These are phyloP conservation scores for Catharus minimus DNA, from an alignment of 2,113 vertebrate genomes.

Conservation along the genomic window DNA sequence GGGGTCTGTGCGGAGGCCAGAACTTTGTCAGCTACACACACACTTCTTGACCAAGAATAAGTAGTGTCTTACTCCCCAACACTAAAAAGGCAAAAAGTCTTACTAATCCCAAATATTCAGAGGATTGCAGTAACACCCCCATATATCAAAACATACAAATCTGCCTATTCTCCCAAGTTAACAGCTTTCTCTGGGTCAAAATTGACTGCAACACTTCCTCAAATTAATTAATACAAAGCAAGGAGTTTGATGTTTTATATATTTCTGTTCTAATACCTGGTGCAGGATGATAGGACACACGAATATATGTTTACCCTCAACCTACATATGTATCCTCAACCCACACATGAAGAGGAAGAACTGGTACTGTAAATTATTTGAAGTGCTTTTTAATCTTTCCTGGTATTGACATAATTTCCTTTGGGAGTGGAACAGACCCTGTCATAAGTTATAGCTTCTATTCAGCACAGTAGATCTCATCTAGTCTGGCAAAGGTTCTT, in stretches of 20 bases:
- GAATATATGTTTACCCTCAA: background rate
- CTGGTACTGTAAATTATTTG: background rate
- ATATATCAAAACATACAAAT: background rate
- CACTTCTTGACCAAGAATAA: background rate
- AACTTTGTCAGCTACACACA: background rate
- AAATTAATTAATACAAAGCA: background rate
- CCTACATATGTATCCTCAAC: background rate
- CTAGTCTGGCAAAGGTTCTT: constrained; percentile 54
- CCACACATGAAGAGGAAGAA: background rate
- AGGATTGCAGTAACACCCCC: background rate
- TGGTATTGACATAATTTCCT: constrained; percentile 53
- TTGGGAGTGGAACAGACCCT: constrained; percentile 25
- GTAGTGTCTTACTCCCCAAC: background rate
- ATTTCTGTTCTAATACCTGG: background rate
- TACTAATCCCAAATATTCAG: background rate
- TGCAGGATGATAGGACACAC: background rate
- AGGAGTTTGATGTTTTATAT: background rate
- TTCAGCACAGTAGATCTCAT: constrained; percentile 43
- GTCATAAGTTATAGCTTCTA: constrained; percentile 36
- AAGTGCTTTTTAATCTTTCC: constrained; percentile 52
- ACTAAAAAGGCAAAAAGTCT: background rate
- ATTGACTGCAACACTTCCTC: background rate
- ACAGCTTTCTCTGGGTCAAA: background rate
- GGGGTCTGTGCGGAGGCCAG: background rate
- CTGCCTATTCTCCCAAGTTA: background rate